Conservation (phyloP, 2,113 vertebrate genomes). For the Chinchilla lanigera region DNA sequence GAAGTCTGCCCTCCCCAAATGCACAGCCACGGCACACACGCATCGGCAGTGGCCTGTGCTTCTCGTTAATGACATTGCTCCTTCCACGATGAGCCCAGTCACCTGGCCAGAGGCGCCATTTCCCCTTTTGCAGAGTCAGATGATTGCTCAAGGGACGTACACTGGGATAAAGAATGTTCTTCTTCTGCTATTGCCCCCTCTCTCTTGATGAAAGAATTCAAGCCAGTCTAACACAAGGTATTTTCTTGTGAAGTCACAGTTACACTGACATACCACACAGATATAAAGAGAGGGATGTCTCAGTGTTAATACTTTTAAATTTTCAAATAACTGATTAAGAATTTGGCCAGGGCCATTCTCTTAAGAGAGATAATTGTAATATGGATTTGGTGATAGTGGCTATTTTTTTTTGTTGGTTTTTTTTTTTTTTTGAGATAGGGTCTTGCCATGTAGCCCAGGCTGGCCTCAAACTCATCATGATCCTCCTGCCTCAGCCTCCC, state of each 20-base stretch:
- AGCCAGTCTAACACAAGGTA: neutral
- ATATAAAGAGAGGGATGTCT: neutral
- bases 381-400: neutral
- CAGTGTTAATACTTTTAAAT: neutral
- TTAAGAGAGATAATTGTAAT: neutral
- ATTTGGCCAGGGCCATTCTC: neutral
- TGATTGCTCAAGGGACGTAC: neutral
- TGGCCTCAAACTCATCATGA: neutral
- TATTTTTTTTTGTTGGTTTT: neutral
- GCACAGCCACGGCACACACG: neutral
- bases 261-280: neutral
- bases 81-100: neutral
- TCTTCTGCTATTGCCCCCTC: neutral
- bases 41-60: fast-evolving
- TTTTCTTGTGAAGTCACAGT: neutral
- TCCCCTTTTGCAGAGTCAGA: neutral
- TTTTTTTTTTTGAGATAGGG: no score
- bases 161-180: neutral
- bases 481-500: neutral
- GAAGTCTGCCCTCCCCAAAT: no score
- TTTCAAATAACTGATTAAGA: neutral
- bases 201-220: neutral
- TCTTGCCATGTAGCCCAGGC: neutral
- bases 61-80: neutral
- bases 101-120: neutral